A percentile compares a stretch with the other conserved stretches of the same genome.
These are phyloP conservation scores for Elmis aenea DNA, from an alignment of 2,888 invertebrate genomes.

Conservation along the genomic window DNA sequence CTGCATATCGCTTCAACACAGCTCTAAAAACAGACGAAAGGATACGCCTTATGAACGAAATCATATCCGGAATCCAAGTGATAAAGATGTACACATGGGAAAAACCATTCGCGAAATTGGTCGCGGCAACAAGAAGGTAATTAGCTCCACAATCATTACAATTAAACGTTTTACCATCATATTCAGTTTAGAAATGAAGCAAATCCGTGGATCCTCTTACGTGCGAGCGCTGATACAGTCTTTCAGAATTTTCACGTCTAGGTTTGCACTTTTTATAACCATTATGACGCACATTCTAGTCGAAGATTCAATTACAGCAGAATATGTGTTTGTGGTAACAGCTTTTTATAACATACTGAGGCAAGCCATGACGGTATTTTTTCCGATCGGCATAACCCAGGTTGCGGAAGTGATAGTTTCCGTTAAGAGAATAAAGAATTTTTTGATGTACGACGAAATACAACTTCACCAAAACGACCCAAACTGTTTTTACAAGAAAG, in stretches of 20 bases:
- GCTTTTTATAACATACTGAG: conserved; percentile 83
- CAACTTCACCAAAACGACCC: no score
- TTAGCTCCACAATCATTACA: no score
- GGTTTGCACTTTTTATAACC: conserved; percentile 76
- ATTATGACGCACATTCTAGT: conserved; percentile 68
- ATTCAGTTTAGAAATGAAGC: conserved; percentile 59
- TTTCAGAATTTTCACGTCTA: conserved; percentile 77
- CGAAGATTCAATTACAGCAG: conserved; percentile 66
- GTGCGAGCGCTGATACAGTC: conserved; percentile 69
- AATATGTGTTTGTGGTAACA: conserved; percentile 78
- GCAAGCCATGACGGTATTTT: conserved; percentile 81
- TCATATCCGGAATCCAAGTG: conserved; percentile 77
- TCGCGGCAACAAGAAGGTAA: conserved; percentile 69
- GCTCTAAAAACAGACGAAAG: conserved; percentile 85
- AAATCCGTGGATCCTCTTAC: conserved; percentile 66
- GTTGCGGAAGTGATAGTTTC: conserved; percentile 72
- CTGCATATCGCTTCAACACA: conserved; percentile 65
- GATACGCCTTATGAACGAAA: conserved; percentile 87
- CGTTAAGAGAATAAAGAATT: conserved; percentile 60
- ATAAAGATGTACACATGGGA: conserved; percentile 95
- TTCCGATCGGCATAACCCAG: conserved; percentile 76
- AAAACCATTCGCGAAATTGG: conserved; percentile 70
- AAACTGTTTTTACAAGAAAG: no score
- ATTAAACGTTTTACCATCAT: conserved; percentile 37
- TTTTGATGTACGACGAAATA: conserved; percentile 46